These are phyloP conservation scores for Gallinago nigripennis DNA, from an alignment of 2,797 vertebrate species.

Conservation along the genomic window DNA sequence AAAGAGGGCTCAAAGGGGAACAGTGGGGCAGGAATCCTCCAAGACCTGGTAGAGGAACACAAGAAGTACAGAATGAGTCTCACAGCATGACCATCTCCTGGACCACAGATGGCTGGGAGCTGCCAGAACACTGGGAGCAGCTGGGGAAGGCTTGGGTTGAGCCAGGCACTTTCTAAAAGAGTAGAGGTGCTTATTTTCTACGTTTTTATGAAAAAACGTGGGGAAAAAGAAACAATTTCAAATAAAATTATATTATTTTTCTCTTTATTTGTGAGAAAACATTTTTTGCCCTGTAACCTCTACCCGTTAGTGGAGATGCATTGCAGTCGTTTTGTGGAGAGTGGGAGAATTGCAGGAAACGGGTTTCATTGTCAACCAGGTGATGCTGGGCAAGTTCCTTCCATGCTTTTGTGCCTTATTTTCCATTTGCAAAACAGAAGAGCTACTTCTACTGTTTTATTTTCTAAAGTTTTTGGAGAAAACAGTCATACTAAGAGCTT, in stretches of 20 bases:
- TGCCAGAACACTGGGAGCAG: background rate
- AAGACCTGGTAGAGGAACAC: background rate
- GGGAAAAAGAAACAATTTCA: background rate
- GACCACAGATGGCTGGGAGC: background rate
- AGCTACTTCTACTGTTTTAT: background rate
- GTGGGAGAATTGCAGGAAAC: background rate
- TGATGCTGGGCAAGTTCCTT: background rate
- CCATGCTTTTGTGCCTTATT: background rate
- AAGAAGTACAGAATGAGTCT: fast-evolving
- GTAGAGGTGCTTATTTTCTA: background rate
- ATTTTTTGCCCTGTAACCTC: background rate
- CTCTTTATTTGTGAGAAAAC: background rate
- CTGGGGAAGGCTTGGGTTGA: background rate
- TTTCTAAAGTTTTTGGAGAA: background rate
- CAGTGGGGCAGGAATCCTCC: background rate
- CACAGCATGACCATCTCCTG: fast-evolving
- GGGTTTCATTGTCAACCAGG: background rate
- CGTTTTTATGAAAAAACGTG: background rate
- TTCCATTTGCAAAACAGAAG: background rate
- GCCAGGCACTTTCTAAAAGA: background rate
- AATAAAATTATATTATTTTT: background rate
- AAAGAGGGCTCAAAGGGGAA: background rate
- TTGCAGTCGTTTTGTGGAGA: background rate
- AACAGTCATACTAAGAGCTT: too few relatives aligned
- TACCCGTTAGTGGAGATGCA: background rate